Evolutionary conservation across 2,888 invertebrate species (phyloP).

Genomic region (Drosophila algonquin): DNA sequence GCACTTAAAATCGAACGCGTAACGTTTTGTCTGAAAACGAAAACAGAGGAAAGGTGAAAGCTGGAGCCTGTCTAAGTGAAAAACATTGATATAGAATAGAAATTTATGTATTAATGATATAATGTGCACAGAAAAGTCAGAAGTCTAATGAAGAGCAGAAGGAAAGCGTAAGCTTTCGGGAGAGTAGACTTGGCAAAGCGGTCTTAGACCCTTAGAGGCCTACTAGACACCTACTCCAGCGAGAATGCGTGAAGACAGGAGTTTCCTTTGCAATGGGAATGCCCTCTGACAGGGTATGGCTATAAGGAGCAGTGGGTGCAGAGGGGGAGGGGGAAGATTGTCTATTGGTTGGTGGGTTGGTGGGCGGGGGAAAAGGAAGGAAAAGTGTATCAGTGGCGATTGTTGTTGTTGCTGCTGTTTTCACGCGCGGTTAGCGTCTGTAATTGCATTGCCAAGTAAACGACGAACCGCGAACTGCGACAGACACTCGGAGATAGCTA

Average conservation of each 20-base stretch:
- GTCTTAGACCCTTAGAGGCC: too few species aligned
- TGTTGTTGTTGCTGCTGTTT: slow-evolving; percentile 49
- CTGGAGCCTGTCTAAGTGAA: too few species aligned
- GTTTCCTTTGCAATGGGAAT: not conserved
- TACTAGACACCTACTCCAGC: too few species aligned
- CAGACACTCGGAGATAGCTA: slow-evolving; percentile 34
- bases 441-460: slow-evolving; percentile 78
- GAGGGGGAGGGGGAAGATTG: not conserved
- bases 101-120: too few species aligned
- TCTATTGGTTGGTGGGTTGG: not conserved
- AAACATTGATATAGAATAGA: too few species aligned
- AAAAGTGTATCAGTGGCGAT: not conserved
- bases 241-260: not conserved
- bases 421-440: slow-evolving; percentile 77
- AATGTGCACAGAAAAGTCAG: too few species aligned
- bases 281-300: not conserved
- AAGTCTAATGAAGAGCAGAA: too few species aligned
- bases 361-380: not conserved
- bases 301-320: not conserved
- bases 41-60: too few species aligned
- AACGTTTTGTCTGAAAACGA: too few species aligned
- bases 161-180: too few species aligned
- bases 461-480: slow-evolving; percentile 63
- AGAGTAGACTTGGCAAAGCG: too few species aligned
- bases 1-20: too few species aligned